Base-by-base conservation (phyloP, 2,113 vertebrate species). In the Sinocyclocheilus anophthalmus region DNA sequence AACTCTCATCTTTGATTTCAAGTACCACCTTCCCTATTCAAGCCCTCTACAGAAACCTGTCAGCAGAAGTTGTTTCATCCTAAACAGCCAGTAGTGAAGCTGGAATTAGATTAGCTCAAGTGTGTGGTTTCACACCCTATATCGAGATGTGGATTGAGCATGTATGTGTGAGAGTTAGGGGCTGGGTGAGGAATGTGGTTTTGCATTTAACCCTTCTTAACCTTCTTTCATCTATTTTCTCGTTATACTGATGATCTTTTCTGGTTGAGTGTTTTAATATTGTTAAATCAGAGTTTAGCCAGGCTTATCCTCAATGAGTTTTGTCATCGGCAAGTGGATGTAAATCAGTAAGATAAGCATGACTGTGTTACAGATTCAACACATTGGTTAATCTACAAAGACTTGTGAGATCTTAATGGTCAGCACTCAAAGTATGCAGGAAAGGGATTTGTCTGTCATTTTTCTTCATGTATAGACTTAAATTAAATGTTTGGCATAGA, bases 141-240 rank as follows among this genome's bases (percentile, higher is more conserved):
- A n/a, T 42, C 26, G n/a, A 63, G 18, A 14, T 59, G 50, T 73
- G 50, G 16, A 61, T 72, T 70, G 37, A 33, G 53, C 16, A 61
- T 73, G 84, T 14, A 26, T 67, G 45, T 50, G 76, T 55, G 59
- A 26, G 70, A 53, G 59, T 26, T 45, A 4, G 42, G 53, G 78
- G 76, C 26, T 20, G 24, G 39, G 73, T 16, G 26, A 72, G 9
- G 11, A 20, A 5, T 11, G 9, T 82, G 39, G 24, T 67, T 84
- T 86, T 48, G 5, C 26, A 2, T 65, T 50, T 73, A 79, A 84
- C 72, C 57, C 86, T 65, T 83, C 83, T 87, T 37, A 83, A 85
- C 90, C 81, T 12, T 86, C 45, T 39, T 88, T 91, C 90, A 30
- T n/a, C 86, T 87, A 53, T 61, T 69, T 83, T 87, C 69, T 53